Percentiles rank a stretch among this genome's conserved stretches.
Evolutionary conservation across 2,113 vertebrate genomes (phyloP).

Genomic region (Gnathonemus longibarbis): DNA sequence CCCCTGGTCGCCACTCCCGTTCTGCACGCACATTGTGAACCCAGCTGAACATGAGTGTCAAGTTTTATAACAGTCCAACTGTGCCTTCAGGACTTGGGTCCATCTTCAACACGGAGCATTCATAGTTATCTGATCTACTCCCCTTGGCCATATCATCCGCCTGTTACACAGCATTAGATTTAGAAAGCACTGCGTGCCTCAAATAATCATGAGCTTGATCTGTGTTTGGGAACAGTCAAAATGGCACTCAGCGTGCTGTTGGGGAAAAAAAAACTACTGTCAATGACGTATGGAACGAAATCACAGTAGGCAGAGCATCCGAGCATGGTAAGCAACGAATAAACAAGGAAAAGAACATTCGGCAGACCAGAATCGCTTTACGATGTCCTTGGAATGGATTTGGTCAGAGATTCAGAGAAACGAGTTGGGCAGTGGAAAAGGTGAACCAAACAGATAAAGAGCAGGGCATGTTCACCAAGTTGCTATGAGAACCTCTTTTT

Average conservation of each 20-base stretch:
- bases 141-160: not conserved
- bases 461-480: not conserved
- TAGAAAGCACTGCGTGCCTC: not conserved
- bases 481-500: slow-evolving; percentile 1
- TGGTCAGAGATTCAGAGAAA: not conserved
- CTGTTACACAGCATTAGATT: not conserved
- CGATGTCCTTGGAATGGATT: not conserved
- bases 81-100: not conserved
- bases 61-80: slow-evolving; percentile 1
- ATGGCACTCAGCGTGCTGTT: not conserved
- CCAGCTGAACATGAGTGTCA: not conserved
- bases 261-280: not conserved
- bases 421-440: not conserved
- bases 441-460: not conserved
- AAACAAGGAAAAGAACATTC: not conserved
- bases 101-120: not conserved
- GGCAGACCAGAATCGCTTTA: not conserved
- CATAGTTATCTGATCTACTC: not conserved
- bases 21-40: not conserved
- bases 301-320: not conserved
- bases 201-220: not conserved
- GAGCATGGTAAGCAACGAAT: not conserved
- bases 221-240: not conserved
- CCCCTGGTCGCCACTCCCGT: not conserved
- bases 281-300: not conserved